Conservation (phyloP, 2,113 vertebrate species). For the Heterotilapia buettikoferi region DNA sequence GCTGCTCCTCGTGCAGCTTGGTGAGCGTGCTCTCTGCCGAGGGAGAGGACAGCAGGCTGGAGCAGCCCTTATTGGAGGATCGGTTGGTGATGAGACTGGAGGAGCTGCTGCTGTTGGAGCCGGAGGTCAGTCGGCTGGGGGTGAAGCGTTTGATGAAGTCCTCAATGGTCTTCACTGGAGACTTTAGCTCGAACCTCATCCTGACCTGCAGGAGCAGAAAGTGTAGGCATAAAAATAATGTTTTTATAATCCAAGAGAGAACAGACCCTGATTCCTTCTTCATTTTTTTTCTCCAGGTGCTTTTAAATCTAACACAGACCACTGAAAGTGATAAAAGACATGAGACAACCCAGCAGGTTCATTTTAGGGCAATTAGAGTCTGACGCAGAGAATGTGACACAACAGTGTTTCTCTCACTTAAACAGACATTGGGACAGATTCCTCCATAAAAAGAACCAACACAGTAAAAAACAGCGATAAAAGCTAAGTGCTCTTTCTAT, state of each 20-base stretch:
- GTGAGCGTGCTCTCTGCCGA: constrained; percentile 78
- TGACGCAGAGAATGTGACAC: neutral
- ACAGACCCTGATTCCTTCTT: neutral
- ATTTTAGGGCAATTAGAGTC: neutral
- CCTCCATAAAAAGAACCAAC: neutral
- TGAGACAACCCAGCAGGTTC: neutral
- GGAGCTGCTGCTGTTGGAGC: constrained; percentile 85
- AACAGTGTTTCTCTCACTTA: neutral
- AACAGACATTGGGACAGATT: neutral
- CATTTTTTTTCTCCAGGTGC: neutral
- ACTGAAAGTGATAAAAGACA: neutral
- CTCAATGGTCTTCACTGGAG: constrained; percentile 94
- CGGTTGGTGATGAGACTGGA: constrained; percentile 80
- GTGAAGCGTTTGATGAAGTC: constrained; percentile 93
- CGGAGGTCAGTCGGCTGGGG: constrained; percentile 85
- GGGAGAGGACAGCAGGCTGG: constrained; percentile 73
- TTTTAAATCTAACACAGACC: neutral
- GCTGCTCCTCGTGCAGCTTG: constrained; percentile 78
- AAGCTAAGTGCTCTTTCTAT: neutral
- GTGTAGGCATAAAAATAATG: neutral
- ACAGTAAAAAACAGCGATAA: neutral
- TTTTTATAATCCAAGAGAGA: neutral
- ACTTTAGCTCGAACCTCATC: constrained; percentile 85
- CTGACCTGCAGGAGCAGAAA: constrained; percentile 73
- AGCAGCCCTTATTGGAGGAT: constrained; percentile 71